Conservation (phyloP, 2,113 vertebrate genomes). For the Micronisus gabar region DNA sequence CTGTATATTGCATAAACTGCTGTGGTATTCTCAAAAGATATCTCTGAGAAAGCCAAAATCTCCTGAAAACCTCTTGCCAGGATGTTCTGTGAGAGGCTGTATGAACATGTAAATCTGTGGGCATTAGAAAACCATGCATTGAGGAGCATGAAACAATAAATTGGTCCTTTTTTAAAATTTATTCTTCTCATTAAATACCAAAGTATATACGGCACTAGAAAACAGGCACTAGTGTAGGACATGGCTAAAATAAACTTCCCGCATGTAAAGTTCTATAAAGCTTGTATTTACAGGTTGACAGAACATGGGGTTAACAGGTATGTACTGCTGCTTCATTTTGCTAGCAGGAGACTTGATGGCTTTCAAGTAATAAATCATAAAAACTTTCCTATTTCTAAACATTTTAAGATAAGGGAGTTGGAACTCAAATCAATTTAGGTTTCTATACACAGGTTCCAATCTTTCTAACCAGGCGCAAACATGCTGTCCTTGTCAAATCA, state of each 20-base stretch:
- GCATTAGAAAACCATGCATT: not conserved
- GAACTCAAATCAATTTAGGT: constrained; percentile 83
- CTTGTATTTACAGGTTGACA: not conserved
- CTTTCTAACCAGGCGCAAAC: constrained; percentile 67
- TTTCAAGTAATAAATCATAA: constrained; percentile 89
- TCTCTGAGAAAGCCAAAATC: not conserved
- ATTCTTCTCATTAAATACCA: not conserved
- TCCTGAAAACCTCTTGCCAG: not conserved
- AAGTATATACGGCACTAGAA: not conserved
- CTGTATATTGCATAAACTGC: not conserved
- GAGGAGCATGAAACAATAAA: not conserved
- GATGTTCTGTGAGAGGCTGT: not conserved
- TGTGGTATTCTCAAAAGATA: not conserved
- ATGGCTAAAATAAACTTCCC: not conserved
- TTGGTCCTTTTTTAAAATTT: not conserved
- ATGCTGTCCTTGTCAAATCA: constrained; percentile 70
- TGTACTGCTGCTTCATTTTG: constrained; percentile 56
- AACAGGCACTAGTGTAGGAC: not conserved
- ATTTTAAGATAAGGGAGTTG: constrained; percentile 82
- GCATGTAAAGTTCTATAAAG: not conserved
- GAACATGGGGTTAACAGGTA: constrained; percentile 56
- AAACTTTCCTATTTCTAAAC: constrained; percentile 80
- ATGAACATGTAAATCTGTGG: not conserved
- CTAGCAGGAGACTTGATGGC: constrained; percentile 76
- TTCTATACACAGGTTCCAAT: constrained; percentile 71